These are phyloP conservation scores for Belonocnema kinseyi DNA, from an alignment of 1,140 invertebrate species.

Conservation along the genomic window DNA sequence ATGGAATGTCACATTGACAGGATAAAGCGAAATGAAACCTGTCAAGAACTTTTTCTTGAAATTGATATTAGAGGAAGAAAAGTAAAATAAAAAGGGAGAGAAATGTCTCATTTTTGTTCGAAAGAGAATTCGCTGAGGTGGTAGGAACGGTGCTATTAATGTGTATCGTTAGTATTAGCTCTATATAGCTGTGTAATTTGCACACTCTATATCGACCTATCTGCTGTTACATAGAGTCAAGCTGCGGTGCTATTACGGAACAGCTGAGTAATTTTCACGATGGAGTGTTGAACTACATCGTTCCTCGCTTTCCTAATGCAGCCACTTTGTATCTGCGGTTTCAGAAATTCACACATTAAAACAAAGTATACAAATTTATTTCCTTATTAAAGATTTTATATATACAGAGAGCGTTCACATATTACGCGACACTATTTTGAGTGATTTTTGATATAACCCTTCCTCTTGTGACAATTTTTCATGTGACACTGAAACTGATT, in stretches of 20 bases:
- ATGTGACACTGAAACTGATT: no score
- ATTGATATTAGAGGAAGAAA: no score
- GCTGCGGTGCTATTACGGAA: conserved; percentile 45
- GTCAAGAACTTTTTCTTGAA: no score
- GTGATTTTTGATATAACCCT: no score
- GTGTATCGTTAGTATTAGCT: conserved; percentile 65
- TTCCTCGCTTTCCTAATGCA: conserved; percentile 54
- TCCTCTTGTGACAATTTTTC: no score
- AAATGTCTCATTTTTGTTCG: no score
- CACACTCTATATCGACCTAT: conserved; percentile 55
- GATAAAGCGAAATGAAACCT: no score
- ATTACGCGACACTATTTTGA: no score
- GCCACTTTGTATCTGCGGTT: conserved; percentile 36
- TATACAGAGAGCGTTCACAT: no score
- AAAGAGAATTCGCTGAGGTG: conserved; percentile 32
- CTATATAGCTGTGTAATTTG: conserved; percentile 61
- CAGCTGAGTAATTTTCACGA: conserved; percentile 62
- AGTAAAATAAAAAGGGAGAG: no score
- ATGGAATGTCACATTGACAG: no score
- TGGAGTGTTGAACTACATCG: conserved; percentile 56
- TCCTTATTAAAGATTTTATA: no score
- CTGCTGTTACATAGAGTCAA: conserved; percentile 44
- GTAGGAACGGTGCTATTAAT: conserved; percentile 58
- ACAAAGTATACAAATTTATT: neutral
- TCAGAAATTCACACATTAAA: conserved; percentile 30